Evolutionary conservation across 2,888 invertebrate species (phyloP).

Genomic region (Polymixis lichenea): DNA sequence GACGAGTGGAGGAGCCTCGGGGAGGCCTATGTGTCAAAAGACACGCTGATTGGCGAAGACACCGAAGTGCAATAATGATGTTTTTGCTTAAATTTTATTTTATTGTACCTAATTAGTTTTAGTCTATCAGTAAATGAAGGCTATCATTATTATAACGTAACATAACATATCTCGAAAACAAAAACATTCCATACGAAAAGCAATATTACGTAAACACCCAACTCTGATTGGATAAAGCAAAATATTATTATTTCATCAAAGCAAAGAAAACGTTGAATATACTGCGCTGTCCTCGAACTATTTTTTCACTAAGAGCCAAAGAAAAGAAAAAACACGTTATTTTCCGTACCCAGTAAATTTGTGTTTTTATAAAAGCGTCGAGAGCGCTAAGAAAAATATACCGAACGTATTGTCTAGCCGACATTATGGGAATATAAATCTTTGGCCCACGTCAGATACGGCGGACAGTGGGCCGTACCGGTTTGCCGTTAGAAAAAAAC

Average conservation of each 20-base stretch:
- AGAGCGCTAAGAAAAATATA: constrained; percentile 70
- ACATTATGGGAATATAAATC: constrained; percentile 76
- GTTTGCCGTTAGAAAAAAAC: constrained; percentile 61
- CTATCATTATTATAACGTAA: too few species aligned
- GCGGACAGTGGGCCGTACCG: constrained; percentile 65
- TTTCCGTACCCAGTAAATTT: constrained; percentile 63
- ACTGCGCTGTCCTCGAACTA: constrained; percentile 42
- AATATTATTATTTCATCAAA: constrained; percentile 54
- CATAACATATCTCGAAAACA: not conserved
- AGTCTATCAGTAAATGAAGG: too few species aligned
- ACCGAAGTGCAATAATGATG: too few species aligned
- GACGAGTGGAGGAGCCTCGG: too few species aligned
- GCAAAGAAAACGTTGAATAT: constrained; percentile 38
- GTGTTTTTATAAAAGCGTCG: constrained; percentile 66
- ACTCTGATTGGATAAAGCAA: constrained; percentile 39
- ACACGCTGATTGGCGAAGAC: too few species aligned
- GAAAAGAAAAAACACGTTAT: constrained; percentile 49
- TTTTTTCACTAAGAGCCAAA: constrained; percentile 44
- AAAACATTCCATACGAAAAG: not conserved
- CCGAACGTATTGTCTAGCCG: constrained; percentile 73
- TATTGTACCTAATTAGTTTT: too few species aligned
- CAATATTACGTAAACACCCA: constrained; percentile 3
- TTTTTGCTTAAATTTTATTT: too few species aligned
- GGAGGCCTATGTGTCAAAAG: too few species aligned
- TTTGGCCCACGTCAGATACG: constrained; percentile 72